Evolutionary conservation across 2,797 vertebrate genomes (phyloP).

Genomic region (Gambusia yucatana): DNA sequence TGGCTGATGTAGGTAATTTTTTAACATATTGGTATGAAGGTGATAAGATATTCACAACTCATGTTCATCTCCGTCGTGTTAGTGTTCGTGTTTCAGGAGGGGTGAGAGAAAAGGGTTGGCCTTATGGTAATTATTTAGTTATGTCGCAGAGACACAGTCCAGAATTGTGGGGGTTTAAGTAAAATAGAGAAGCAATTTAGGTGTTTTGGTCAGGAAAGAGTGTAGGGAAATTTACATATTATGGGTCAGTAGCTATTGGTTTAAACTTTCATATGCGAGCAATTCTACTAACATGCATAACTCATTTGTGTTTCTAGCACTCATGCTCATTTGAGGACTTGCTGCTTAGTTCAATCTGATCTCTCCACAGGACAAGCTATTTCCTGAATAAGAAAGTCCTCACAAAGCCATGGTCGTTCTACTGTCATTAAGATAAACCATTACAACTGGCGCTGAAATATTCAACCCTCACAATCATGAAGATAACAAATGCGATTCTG

Average conservation of each 20-base stretch:
- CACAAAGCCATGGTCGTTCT: constrained; percentile 50
- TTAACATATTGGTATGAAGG: background rate
- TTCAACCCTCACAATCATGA: constrained; percentile 54
- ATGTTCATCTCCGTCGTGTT: background rate
- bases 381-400: constrained; percentile 50
- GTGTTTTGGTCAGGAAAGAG: background rate
- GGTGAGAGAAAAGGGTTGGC: background rate
- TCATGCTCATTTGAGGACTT: constrained; percentile 17
- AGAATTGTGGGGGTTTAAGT: background rate
- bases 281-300: background rate
- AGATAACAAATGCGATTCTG: constrained; percentile 53
- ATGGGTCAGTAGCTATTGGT: background rate
- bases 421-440: constrained; percentile 62
- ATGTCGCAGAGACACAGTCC: background rate
- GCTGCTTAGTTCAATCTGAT: constrained; percentile 39
- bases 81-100: background rate
- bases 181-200: background rate
- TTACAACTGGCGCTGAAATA: constrained; percentile 63
- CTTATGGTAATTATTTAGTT: background rate
- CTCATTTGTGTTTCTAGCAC: constrained; percentile 16
- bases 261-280: background rate
- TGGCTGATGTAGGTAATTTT: background rate
- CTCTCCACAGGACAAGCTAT: constrained; percentile 24
- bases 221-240: background rate
- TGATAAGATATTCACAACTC: background rate